Conservation (phyloP, 2,888 invertebrate genomes). For the Catocala fraxini region DNA sequence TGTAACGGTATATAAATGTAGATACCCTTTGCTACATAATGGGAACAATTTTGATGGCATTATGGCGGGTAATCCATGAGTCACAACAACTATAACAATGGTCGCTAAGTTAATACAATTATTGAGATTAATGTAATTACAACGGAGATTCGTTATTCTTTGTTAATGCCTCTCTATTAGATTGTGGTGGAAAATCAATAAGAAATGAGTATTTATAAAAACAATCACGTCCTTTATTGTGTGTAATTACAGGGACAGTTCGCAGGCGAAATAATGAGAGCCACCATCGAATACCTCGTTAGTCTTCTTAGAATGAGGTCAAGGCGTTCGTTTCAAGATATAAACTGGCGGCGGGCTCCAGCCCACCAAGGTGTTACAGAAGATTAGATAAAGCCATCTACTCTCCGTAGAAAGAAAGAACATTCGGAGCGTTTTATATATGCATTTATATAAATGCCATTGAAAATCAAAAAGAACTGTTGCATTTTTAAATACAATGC, state of each 20-base stretch:
- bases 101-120: conserved; percentile 19
- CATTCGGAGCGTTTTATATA: background rate
- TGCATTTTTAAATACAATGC: background rate
- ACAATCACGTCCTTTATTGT: conserved; percentile 64
- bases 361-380: conserved; percentile 36
- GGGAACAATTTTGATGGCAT: conserved; percentile 21
- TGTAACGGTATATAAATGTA: conserved; percentile 27
- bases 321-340: conserved; percentile 55
- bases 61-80: conserved; percentile 12
- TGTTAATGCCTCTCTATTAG: conserved; percentile 19
- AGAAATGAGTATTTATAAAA: conserved; percentile 54
- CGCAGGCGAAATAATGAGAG: conserved; percentile 67
- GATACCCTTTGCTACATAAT: conserved; percentile 7
- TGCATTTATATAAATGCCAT: conserved; percentile 27
- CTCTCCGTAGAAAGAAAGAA: conserved; percentile 5
- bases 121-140: background rate
- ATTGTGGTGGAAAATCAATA: conserved; percentile 34
- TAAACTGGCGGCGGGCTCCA: conserved; percentile 47
- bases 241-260: conserved; percentile 70
- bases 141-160: conserved; percentile 19
- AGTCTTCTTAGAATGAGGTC: conserved; percentile 66
- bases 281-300: conserved; percentile 71
- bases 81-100: conserved; percentile 30
- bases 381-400: conserved; percentile 41
- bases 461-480: conserved; percentile 1